phyloP scores from a whole-genome alignment of 2,888 invertebrate genomes.

The Elegia similella region DNA sequence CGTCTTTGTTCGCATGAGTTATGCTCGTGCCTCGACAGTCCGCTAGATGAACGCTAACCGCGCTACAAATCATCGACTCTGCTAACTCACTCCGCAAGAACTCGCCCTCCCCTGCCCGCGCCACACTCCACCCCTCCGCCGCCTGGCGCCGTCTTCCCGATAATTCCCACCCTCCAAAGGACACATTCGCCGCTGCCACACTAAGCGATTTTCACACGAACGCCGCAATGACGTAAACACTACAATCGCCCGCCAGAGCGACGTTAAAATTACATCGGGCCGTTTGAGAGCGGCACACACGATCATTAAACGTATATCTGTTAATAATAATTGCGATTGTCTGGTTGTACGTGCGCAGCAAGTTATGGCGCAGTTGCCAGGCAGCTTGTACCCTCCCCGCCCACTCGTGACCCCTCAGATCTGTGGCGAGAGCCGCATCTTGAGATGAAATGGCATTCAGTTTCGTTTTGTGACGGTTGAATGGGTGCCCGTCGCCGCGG shows the following conservation, averaged over 20 bases:
- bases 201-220: conserved; percentile 55
- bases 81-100: conserved; percentile 60
- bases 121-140: conserved; percentile 23
- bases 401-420: conserved; percentile 46
- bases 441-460: conserved; percentile 67
- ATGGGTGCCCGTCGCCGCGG: conserved; percentile 54
- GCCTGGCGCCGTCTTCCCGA: conserved; percentile 45
- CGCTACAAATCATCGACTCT: conserved; percentile 67
- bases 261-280: conserved; percentile 46
- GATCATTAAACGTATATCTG: conserved; percentile 75
- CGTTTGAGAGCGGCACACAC: conserved; percentile 55
- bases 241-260: conserved; percentile 48
- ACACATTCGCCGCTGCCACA: conserved; percentile 40
- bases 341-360: conserved; percentile 72
- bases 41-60: conserved; percentile 66
- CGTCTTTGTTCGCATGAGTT: conserved; percentile 63
- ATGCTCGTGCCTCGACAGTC: conserved; percentile 48
- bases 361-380: conserved; percentile 74
- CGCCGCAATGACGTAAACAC: conserved; percentile 46
- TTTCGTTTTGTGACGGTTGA: conserved; percentile 67
- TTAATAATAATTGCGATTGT: conserved; percentile 79
- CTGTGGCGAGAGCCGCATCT: conserved; percentile 58
- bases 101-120: conserved; percentile 36
- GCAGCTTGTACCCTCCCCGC: conserved; percentile 43
- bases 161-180: conserved; percentile 56